These are phyloP conservation scores for Idaea dimidiata DNA, from an alignment of 2,888 invertebrate genomes.

Conservation along the genomic window DNA sequence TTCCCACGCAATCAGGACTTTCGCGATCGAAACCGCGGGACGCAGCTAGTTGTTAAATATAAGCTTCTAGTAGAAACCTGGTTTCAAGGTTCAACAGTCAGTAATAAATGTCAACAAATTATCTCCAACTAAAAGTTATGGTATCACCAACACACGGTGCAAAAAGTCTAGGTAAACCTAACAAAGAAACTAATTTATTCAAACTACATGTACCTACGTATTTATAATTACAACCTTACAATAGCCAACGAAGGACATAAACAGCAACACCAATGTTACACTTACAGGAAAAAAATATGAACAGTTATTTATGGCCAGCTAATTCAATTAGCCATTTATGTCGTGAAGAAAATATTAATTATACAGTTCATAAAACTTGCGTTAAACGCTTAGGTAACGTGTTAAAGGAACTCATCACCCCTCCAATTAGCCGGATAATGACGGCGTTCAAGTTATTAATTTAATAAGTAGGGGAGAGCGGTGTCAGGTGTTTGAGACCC, in stretches of 20 bases:
- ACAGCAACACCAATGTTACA: background rate
- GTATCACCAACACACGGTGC: background rate
- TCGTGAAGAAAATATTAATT: constrained; percentile 58
- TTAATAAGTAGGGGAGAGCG: constrained; percentile 70
- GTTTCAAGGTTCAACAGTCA: too few species aligned
- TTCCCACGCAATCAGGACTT: too few species aligned
- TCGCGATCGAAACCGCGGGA: too few species aligned
- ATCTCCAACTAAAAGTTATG: background rate
- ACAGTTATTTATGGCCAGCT: background rate
- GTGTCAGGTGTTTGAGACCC: constrained; percentile 27
- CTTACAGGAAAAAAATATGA: background rate
- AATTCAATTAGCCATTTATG: constrained; percentile 7
- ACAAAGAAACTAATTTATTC: background rate
- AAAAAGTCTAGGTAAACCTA: background rate
- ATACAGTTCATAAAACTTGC: constrained; percentile 72
- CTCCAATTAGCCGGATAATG: constrained; percentile 77
- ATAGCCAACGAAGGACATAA: background rate
- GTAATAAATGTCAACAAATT: background rate
- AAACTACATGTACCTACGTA: background rate
- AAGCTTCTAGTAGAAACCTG: too few species aligned
- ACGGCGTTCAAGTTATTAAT: constrained; percentile 78
- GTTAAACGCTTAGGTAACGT: constrained; percentile 73
- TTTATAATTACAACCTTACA: background rate
- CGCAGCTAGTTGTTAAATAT: too few species aligned
- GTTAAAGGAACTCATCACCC: constrained; percentile 75